Evolutionary conservation across 2,113 vertebrate species (phyloP).

Genomic region (Polypterus senegalus): DNA sequence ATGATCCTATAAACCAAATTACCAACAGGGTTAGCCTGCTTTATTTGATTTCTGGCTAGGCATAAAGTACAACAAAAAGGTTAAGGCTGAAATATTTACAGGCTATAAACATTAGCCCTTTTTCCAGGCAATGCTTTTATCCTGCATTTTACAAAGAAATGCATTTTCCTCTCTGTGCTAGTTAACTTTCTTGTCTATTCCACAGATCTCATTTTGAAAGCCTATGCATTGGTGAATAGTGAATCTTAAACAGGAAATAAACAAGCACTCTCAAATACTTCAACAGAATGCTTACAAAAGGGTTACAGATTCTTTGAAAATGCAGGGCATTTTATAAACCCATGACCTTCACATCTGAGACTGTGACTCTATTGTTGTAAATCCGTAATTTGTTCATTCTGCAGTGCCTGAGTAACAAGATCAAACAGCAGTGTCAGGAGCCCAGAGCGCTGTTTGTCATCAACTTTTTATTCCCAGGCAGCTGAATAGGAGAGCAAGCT

Average conservation of each 20-base stretch:
- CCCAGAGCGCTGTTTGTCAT: slow-evolving; percentile 54
- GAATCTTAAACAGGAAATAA: slow-evolving; percentile 2
- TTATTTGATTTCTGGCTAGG: too few relatives aligned
- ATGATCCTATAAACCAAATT: too few relatives aligned
- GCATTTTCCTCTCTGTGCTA: too few relatives aligned
- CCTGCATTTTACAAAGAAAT: too few relatives aligned
- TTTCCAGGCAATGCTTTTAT: too few relatives aligned
- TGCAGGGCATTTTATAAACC: slow-evolving; percentile 11
- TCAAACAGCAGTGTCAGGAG: slow-evolving; percentile 51
- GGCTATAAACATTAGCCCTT: too few relatives aligned
- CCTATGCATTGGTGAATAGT: not conserved
- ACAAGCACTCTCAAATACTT: slow-evolving; percentile 3
- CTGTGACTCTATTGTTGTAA: slow-evolving; percentile 19
- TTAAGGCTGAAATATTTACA: too few relatives aligned
- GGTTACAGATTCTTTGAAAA: slow-evolving; percentile 8
- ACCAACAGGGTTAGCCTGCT: too few relatives aligned
- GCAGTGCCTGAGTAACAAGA: slow-evolving; percentile 42
- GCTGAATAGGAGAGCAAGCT: slow-evolving; percentile 35
- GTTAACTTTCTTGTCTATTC: slow-evolving; percentile 14
- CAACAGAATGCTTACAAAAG: slow-evolving; percentile 5
- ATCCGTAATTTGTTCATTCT: slow-evolving; percentile 54
- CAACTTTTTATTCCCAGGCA: slow-evolving; percentile 39
- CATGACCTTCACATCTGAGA: slow-evolving; percentile 13
- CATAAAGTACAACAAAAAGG: too few relatives aligned
- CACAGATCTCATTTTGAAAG: slow-evolving; percentile 6